Conservation (phyloP, 1,140 invertebrate species). For the Chrysoperla carnea region DNA sequence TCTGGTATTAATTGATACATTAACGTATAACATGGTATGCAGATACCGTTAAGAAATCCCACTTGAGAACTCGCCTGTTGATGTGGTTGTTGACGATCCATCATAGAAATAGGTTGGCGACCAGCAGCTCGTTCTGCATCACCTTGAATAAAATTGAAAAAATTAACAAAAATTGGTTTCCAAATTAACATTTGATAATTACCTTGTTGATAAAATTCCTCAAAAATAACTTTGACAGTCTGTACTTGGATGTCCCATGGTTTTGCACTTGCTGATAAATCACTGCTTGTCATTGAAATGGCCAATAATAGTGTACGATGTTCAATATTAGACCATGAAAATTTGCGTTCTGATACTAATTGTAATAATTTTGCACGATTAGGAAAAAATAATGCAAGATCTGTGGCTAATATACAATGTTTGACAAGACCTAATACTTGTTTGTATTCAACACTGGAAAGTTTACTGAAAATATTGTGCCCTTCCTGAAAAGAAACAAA, state of each 20-base stretch:
- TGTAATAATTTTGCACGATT: constrained; percentile 46
- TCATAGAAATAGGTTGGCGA: constrained; percentile 58
- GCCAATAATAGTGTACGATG: constrained; percentile 49
- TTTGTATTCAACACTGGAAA: constrained; percentile 60
- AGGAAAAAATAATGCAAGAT: constrained; percentile 62
- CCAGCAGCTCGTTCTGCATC: constrained; percentile 55
- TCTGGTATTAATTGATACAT: constrained; percentile 48
- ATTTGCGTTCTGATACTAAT: constrained; percentile 32
- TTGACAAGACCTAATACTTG: constrained; percentile 53
- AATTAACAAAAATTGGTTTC: background rate
- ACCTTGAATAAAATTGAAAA: constrained; percentile 14
- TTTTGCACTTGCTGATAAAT: constrained; percentile 66
- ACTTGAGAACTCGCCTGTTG: constrained; percentile 61
- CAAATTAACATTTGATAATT: background rate
- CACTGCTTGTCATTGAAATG: constrained; percentile 65
- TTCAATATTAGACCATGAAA: constrained; percentile 40
- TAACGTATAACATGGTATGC: constrained; percentile 61
- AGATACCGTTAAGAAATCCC: constrained; percentile 62
- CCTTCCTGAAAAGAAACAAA: constrained; percentile 38
- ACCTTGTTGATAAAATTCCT: constrained; percentile 71
- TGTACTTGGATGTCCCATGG: constrained; percentile 69
- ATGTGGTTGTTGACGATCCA: constrained; percentile 56
- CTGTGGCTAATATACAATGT: constrained; percentile 70
- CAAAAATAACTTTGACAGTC: constrained; percentile 67
- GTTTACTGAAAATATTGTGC: constrained; percentile 59